Percentiles rank a stretch among this genome's conserved stretches.
phyloP scores from a whole-genome alignment of 2,888 invertebrate genomes.

The Lasioglossum calceatum region DNA sequence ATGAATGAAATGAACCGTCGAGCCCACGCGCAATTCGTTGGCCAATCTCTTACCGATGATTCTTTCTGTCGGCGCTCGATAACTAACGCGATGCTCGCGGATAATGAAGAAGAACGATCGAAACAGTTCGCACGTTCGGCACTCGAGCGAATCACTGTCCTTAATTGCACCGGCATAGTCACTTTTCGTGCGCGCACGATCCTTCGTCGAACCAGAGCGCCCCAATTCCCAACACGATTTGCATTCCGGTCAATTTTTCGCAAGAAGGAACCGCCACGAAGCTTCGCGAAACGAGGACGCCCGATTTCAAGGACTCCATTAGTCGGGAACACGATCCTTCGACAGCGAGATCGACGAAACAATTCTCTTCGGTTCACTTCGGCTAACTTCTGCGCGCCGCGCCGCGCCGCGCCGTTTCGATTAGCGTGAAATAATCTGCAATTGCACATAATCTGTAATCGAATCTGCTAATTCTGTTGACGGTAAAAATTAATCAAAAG shows the following conservation, averaged over 20 bases:
- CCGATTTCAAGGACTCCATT: conserved; percentile 54
- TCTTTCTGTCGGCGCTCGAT: background rate
- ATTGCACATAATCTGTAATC: too few relatives aligned
- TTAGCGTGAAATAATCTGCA: background rate
- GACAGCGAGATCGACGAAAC: background rate
- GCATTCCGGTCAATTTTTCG: background rate
- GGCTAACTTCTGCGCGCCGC: background rate
- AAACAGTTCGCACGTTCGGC: background rate
- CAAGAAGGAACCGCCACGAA: background rate
- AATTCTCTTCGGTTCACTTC: background rate
- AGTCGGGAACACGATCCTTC: conserved; percentile 20
- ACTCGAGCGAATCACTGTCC: background rate
- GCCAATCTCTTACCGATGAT: background rate
- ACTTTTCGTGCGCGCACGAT: background rate
- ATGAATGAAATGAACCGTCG: background rate
- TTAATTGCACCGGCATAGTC: background rate
- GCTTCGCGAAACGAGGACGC: conserved; percentile 1
- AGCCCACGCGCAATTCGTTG: background rate
- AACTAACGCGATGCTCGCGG: background rate
- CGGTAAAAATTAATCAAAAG: background rate
- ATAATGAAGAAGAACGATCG: background rate
- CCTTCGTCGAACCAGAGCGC: background rate
- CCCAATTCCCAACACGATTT: background rate
- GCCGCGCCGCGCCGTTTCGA: background rate
- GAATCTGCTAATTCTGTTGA: too few relatives aligned